phyloP scores from a whole-genome alignment of 2,888 invertebrate genomes.

The Branchipolynoe longqiensis region DNA sequence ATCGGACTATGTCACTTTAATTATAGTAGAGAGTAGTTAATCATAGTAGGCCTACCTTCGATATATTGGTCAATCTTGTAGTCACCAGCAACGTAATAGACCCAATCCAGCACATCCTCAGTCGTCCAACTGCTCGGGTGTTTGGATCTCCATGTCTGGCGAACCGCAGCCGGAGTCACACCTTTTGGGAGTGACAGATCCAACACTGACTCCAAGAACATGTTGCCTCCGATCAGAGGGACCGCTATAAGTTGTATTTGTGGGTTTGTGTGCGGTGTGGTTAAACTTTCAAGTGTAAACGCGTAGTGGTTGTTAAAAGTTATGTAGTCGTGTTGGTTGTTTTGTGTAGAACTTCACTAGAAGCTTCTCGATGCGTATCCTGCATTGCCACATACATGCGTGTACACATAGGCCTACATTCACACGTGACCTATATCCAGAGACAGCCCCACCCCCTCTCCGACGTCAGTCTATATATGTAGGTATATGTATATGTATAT shows the following conservation, averaged over 20 bases:
- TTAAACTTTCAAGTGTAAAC: too few relatives aligned
- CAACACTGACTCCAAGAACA: constrained; percentile 1
- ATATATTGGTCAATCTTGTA: constrained; percentile 7
- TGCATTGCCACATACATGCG: not conserved
- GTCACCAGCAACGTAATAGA: constrained; percentile 38
- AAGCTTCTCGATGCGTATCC: too few relatives aligned
- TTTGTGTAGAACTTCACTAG: too few relatives aligned
- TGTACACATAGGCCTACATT: too few relatives aligned
- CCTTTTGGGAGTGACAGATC: constrained; percentile 37
- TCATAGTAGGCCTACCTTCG: too few relatives aligned
- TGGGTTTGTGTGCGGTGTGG: too few relatives aligned
- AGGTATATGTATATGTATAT: not conserved
- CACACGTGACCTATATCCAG: not conserved
- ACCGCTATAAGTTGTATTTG: too few relatives aligned
- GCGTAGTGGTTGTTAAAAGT: too few relatives aligned
- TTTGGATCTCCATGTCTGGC: constrained; percentile 7
- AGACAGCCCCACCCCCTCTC: not conserved
- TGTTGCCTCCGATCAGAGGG: not conserved
- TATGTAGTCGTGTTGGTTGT: too few relatives aligned
- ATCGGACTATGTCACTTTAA: too few relatives aligned
- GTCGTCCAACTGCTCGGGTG: constrained; percentile 56
- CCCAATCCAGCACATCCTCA: constrained; percentile 61
- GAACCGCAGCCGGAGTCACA: not conserved
- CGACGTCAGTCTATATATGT: not conserved
- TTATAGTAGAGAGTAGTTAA: too few relatives aligned